Percentiles rank a stretch among this genome's conserved stretches.
Conservation (phyloP, 1,140 invertebrate genomes). For the Bactericera cockerelli region DNA sequence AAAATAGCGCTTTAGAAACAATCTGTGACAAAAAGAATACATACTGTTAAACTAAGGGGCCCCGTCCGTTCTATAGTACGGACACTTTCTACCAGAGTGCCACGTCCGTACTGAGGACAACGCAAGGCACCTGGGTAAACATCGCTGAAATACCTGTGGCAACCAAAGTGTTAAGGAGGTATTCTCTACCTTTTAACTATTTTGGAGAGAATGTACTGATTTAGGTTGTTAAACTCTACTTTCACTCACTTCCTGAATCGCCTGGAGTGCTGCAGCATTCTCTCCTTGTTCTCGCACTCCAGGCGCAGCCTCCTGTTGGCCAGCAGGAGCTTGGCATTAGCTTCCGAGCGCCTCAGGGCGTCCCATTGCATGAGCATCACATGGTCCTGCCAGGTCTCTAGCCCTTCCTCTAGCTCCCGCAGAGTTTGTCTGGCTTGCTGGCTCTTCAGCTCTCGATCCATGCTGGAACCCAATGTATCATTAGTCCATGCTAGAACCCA, state of each 20-base stretch:
- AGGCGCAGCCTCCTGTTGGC: slow-evolving; percentile 22
- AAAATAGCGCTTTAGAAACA: no score
- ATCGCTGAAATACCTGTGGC: neutral
- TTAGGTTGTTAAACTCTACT: neutral
- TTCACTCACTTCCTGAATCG: slow-evolving; percentile 22
- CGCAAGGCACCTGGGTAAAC: neutral
- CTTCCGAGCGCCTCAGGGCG: slow-evolving; percentile 21
- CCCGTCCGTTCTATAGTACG: no score
- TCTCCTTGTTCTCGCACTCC: slow-evolving; percentile 21
- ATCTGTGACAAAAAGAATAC: no score
- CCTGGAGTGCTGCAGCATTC: slow-evolving; percentile 19
- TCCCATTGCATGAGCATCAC: slow-evolving; percentile 25
- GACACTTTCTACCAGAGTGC: no score
- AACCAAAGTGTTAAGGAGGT: neutral
- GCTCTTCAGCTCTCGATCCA: slow-evolving; percentile 23
- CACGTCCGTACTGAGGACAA: no score
- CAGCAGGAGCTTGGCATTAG: slow-evolving; percentile 18
- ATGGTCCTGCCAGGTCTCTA: slow-evolving; percentile 27
- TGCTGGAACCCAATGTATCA: slow-evolving; percentile 17
- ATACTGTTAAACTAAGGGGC: no score
- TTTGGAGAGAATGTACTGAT: neutral
- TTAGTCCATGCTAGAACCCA: no score
- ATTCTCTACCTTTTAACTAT: neutral
- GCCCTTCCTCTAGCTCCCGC: slow-evolving; percentile 23
- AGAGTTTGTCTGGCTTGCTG: slow-evolving; percentile 23